Base-by-base conservation (phyloP, 2,113 vertebrate genomes). In the Lophura nycthemera region DNA sequence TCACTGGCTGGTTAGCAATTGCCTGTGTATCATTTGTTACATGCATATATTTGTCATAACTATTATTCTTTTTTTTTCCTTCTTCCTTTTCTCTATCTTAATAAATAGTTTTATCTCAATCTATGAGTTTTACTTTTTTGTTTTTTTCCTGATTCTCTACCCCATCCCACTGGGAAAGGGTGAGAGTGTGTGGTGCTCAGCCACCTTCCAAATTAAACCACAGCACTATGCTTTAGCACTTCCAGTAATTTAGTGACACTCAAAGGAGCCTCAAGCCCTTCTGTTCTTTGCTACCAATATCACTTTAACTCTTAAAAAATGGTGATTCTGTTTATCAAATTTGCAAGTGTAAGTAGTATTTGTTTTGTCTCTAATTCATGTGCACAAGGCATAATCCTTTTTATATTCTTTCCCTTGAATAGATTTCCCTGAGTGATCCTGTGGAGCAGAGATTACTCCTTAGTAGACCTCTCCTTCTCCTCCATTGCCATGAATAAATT, bases 401-500 rank as follows among this genome's bases (percentile, higher is more conserved):
- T 80, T 63, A 60, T 13, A 54, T 83, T 83, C 81, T 94, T 90
- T 87, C 40, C 27, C 56, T 76, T 87, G 42, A 78, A 82, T 57
- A 56, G 52, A 63, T 91, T 91, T 95, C 42, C 21, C 64, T 87
- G 75, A 78, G 66, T 75, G 63, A 76, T 74, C 16, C 34, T 82
- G 54, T 74, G 66, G 6, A 50, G 61, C 22, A 4, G 29, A 74
- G 50, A 64, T 61, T 83, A 92, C 75, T 80, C 14, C 36, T 45
- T 61, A 81, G 59, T 19, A n/a, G 34, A 75, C 30, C 25, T 91
- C 67, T 77, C 63, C 63, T 87, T 75, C 87, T 71, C 8, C n/a
- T 59, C 56, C 48, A 63, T 76, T 89, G 67, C 59, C 36, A 74
- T 88, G 57, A 96, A 95, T 89, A 92, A 94, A 96, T 94, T 72